Percentiles rank a stretch among this genome's conserved stretches.
phyloP scores from a whole-genome alignment of 1,140 invertebrate species.

The Mactra quadrangularis region DNA sequence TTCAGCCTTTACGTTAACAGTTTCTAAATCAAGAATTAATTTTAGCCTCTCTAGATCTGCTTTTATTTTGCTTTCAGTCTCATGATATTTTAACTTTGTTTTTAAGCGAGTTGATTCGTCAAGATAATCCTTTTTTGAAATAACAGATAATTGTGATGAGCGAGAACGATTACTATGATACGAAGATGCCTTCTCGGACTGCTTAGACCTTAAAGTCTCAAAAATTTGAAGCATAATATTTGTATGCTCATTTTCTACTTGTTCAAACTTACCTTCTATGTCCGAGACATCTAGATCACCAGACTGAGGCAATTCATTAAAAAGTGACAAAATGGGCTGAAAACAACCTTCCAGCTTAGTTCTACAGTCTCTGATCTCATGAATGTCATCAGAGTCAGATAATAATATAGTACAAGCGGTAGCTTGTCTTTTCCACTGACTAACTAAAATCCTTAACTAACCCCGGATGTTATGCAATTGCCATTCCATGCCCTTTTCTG shows the following conservation, averaged over 20 bases:
- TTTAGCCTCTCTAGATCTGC: background rate
- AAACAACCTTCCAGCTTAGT: too few relatives aligned
- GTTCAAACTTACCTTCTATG: background rate
- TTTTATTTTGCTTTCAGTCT: background rate
- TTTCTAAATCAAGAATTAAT: background rate
- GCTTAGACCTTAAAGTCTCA: background rate
- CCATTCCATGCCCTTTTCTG: too few relatives aligned
- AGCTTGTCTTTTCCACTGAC: too few relatives aligned
- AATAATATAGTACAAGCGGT: too few relatives aligned
- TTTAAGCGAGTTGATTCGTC: background rate
- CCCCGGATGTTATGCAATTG: too few relatives aligned
- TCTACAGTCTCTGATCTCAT: too few relatives aligned
- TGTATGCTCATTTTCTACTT: background rate
- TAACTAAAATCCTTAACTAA: too few relatives aligned
- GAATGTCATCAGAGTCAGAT: too few relatives aligned
- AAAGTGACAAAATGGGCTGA: too few relatives aligned
- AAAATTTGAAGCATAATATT: background rate
- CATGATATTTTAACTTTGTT: background rate
- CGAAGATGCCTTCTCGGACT: background rate
- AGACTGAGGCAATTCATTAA: too few relatives aligned
- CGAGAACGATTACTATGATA: background rate
- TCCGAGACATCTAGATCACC: background rate
- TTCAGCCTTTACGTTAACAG: too few relatives aligned
- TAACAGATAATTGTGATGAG: background rate
- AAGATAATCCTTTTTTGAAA: background rate